Evolutionary conservation across 2,113 vertebrate species (phyloP).

Genomic region (Thamnophis sirtalis): DNA sequence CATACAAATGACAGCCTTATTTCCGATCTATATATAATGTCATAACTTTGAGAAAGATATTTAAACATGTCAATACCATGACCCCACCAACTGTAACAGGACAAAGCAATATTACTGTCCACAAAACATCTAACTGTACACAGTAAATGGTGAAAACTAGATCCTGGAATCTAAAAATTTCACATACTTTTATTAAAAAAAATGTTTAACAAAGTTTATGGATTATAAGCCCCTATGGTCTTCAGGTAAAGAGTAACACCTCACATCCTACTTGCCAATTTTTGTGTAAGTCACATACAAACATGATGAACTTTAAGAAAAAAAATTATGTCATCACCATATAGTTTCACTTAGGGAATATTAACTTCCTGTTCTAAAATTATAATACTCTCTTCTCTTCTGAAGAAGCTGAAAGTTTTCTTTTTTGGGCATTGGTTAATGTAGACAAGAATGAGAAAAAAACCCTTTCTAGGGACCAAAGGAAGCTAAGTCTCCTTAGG

Average conservation of each 20-base stretch:
- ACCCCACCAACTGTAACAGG: neutral
- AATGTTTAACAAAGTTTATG: neutral
- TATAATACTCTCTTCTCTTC: neutral
- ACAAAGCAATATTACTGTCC: neutral
- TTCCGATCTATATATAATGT: neutral
- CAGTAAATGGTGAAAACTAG: neutral
- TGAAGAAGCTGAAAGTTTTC: neutral
- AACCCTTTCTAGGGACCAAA: neutral
- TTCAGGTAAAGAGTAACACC: neutral
- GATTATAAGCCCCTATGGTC: neutral
- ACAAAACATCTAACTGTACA: neutral
- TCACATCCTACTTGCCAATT: neutral
- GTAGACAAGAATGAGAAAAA: neutral
- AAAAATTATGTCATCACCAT: neutral
- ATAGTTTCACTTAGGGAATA: neutral
- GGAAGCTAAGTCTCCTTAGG: too few species aligned
- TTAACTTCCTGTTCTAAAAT: neutral
- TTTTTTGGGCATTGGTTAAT: neutral
- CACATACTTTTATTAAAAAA: neutral
- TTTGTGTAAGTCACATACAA: neutral
- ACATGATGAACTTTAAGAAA: neutral
- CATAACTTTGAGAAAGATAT: neutral
- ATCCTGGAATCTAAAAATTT: neutral
- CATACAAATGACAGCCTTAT: neutral
- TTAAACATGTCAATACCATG: neutral